Evolutionary conservation across 2,888 invertebrate species (phyloP), one percentile per base, ranked within the genome.

Genomic region (Carterocephalus palaemon): DNA sequence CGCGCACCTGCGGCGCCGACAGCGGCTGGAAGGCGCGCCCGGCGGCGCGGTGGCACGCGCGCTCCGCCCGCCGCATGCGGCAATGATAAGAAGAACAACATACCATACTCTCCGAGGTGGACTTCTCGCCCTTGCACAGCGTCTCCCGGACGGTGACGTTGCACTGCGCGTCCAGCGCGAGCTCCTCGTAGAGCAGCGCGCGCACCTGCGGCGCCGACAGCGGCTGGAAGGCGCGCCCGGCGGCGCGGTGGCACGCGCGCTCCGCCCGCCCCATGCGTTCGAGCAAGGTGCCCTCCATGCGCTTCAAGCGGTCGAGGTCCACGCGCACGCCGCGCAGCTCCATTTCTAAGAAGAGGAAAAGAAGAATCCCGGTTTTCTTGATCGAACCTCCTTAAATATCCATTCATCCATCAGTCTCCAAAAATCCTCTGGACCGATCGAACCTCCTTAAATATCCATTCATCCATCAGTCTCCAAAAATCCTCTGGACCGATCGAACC

Each of bases 71-170:
- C 49, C 63, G 64, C n/a, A n/a, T n/a, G n/a, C n/a, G n/a, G n/a
- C n/a, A n/a, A n/a, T n/a, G n/a, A 26, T 10, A 12, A 12, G 4
- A 26, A 10, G 26, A 5, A 24, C 10, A 8, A 39, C 33, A 52
- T 31, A 87, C 88, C 76, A 78, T 77, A 23, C 70, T 55, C 53
- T 88, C 88, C 0, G 81, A 82, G 0, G 88, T 88, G 15, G 88
- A 86, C 53, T 84, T 87, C 0, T 68, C 77, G 1, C 81, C 79
- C 36, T 63, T 70, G 9, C 59, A 41, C 3, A 70, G 17, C 0
- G 88, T 88, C 54, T 75, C 77, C 46, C 66, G 67, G 12, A 87
- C 70, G 48, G 62, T 70, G 5, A 88, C 58, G 34, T 78, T 75
- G 48, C 64, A 63, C 47, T 70, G 71, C 5, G 61, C 51, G 51